Evolutionary conservation across 2,888 invertebrate species (phyloP).

Genomic region (Leptopilina syphax): DNA sequence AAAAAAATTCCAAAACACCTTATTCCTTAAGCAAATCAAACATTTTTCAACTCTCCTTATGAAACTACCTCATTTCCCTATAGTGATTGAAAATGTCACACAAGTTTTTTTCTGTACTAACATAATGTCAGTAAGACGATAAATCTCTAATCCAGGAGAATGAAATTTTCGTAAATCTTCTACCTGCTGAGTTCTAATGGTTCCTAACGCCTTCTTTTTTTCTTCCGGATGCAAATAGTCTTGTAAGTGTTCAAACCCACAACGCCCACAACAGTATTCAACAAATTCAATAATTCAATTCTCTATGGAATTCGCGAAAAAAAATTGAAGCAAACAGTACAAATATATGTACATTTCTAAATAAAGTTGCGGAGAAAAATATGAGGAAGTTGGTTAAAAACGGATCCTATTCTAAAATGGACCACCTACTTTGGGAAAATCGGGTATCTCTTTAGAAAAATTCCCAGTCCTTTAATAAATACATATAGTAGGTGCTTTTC

Average conservation of each 20-base stretch:
- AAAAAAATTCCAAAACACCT: neutral
- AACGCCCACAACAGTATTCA: neutral
- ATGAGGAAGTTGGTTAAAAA: conserved; percentile 7
- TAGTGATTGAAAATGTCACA: neutral
- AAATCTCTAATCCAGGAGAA: conserved; percentile 32
- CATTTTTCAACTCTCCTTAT: conserved; percentile 10
- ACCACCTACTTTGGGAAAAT: conserved; percentile 37
- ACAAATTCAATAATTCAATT: too few species aligned
- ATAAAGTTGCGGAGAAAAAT: neutral
- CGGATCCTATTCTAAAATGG: neutral
- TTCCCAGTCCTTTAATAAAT: neutral
- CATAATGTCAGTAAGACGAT: conserved; percentile 34
- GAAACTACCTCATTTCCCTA: conserved; percentile 19
- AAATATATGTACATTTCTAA: neutral
- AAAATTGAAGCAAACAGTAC: conserved; percentile 1
- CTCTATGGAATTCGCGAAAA: neutral
- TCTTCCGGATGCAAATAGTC: conserved; percentile 27
- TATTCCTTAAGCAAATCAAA: conserved; percentile 18
- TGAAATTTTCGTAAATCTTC: conserved; percentile 30
- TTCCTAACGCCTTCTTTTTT: conserved; percentile 1
- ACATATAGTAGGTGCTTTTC: conserved; percentile 6
- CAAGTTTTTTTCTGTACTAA: conserved; percentile 2
- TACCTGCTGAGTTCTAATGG: conserved; percentile 35
- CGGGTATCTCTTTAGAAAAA: neutral
- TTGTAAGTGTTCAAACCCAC: conserved; percentile 12